Conservation (phyloP, 2,113 vertebrate species). For the Porphyrio hochstetteri region DNA sequence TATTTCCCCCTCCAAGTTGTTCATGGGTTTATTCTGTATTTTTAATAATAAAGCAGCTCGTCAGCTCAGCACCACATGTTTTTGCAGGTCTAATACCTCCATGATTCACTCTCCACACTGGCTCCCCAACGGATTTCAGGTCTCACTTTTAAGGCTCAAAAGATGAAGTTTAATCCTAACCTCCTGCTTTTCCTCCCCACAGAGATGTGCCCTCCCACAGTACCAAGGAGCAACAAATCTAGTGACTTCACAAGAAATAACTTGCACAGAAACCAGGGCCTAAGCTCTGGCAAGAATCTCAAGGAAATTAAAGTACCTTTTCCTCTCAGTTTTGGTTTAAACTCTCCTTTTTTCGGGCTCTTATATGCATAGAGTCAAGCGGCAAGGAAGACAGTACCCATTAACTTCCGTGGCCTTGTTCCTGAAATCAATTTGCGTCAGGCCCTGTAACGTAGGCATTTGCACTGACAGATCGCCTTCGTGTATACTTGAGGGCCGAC, state of each 20-base stretch:
- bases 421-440: background rate
- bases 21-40: background rate
- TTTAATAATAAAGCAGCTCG: background rate
- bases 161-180: background rate
- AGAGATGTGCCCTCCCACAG: background rate
- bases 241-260: background rate
- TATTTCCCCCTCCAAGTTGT: background rate
- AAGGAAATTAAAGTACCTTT: background rate
- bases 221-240: background rate
- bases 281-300: background rate
- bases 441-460: background rate
- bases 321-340: background rate
- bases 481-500: background rate
- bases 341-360: background rate
- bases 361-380: background rate
- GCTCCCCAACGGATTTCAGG: background rate
- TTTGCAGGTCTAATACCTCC: background rate
- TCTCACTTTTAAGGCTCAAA: background rate
- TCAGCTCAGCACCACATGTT: background rate
- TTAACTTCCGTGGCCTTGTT: background rate
- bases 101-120: background rate
- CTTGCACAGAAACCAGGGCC: background rate
- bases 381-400: background rate
- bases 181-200: background rate
- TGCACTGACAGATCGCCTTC: background rate